These are phyloP conservation scores for Cheiracanthium punctorium DNA, from an alignment of 2,888 invertebrate species.

Conservation along the genomic window DNA sequence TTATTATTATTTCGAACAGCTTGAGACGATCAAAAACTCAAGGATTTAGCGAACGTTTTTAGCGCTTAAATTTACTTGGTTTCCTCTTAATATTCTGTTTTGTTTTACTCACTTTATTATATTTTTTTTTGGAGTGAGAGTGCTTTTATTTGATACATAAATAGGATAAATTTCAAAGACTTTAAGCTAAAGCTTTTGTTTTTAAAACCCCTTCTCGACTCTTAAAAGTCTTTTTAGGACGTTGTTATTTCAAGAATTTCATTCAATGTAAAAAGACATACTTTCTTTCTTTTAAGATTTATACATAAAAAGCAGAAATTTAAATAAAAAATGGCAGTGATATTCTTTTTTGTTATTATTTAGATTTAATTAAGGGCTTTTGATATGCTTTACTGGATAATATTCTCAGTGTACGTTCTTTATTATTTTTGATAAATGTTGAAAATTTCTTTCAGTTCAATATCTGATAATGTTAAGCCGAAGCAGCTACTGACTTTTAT, in stretches of 20 bases:
- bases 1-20: slow-evolving; percentile 12
- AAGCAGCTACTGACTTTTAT: too few relatives aligned
- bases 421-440: too few relatives aligned
- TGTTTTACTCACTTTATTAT: slow-evolving; percentile 4
- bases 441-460: too few relatives aligned
- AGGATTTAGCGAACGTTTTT: slow-evolving; percentile 43
- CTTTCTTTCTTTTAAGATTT: neutral
- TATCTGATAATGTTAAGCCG: too few relatives aligned
- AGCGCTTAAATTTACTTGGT: slow-evolving; percentile 23
- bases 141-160: neutral
- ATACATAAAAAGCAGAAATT: neutral
- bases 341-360: too few relatives aligned
- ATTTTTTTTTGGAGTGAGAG: neutral
- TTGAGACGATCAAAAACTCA: slow-evolving; percentile 31
- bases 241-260: neutral
- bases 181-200: neutral
- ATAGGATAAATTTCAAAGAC: neutral
- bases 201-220: neutral
- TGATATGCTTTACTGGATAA: too few relatives aligned
- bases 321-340: too few relatives aligned
- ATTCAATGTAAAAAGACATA: neutral
- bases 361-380: too few relatives aligned
- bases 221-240: neutral
- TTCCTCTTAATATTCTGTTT: slow-evolving; percentile 11
- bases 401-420: too few relatives aligned